Evolutionary conservation across 2,113 vertebrate species (phyloP).

Genomic region (Arvicanthis niloticus): DNA sequence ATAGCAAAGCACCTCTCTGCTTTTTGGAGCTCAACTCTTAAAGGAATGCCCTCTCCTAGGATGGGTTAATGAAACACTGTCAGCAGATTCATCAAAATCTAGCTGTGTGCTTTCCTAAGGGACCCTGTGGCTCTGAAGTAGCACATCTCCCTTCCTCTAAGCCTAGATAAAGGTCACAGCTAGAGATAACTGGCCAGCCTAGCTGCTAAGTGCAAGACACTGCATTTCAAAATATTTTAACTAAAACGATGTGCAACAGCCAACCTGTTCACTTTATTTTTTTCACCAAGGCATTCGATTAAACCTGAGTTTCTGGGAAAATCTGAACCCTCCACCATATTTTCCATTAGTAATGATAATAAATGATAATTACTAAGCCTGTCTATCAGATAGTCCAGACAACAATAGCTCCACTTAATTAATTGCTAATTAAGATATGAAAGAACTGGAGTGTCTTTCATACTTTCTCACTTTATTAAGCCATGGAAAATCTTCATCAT

Average conservation of each 20-base stretch:
- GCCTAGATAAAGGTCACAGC: constrained; percentile 21
- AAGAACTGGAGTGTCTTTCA: constrained; percentile 43
- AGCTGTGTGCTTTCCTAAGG: not conserved
- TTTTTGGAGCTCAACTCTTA: not conserved
- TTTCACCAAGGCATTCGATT: constrained; percentile 65
- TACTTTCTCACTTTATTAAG: constrained; percentile 65
- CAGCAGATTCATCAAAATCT: not conserved
- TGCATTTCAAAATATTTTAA: constrained; percentile 66
- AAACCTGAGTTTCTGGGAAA: constrained; percentile 64
- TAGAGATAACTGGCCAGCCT: not conserved
- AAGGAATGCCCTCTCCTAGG: not conserved
- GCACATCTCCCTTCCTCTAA: not conserved
- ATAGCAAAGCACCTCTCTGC: not conserved
- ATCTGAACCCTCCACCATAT: constrained; percentile 53
- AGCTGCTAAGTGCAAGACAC: not conserved
- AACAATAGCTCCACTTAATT: constrained; percentile 71
- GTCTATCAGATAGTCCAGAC: constrained; percentile 66
- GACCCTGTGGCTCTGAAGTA: not conserved
- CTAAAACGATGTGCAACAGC: constrained; percentile 75
- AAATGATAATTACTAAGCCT: constrained; percentile 75
- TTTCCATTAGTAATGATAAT: constrained; percentile 73
- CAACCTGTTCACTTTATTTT: constrained; percentile 65
- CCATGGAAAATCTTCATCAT: constrained; percentile 38
- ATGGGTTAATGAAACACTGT: constrained; percentile 17
- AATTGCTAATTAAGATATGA: constrained; percentile 79